A percentile compares a stretch with the other conserved stretches of the same genome.
These are phyloP conservation scores for Melipona quadrifasciata DNA, from an alignment of 1,140 invertebrate species.

Conservation along the genomic window DNA sequence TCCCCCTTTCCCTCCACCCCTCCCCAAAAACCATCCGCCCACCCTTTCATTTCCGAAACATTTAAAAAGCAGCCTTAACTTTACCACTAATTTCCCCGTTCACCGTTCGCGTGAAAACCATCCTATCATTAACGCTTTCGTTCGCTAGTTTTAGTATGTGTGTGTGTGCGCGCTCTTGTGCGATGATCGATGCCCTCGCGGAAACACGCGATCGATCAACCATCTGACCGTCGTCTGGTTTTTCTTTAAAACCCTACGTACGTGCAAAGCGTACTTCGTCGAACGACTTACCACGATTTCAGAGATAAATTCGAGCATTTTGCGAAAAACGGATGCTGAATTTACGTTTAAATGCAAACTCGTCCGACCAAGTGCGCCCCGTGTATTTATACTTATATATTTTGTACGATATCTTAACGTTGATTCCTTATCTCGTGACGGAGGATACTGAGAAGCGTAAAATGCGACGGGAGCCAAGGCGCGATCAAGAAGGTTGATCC, in stretches of 20 bases:
- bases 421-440: conserved; percentile 8
- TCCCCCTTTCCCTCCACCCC: neutral
- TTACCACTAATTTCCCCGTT: neutral
- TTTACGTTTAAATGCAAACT: neutral
- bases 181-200: neutral
- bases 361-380: no score
- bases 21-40: no score
- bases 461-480: neutral
- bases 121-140: neutral
- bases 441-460: neutral
- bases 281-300: no score
- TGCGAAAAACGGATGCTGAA: neutral
- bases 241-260: neutral
- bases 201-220: conserved; percentile 12
- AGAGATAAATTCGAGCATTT: neutral
- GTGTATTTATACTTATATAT: neutral
- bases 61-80: neutral
- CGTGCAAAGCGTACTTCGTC: neutral
- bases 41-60: neutral
- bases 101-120: neutral
- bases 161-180: conserved; percentile 3
- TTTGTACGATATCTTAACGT: conserved; percentile 16
- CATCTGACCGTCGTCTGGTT: neutral
- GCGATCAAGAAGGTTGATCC: neutral
- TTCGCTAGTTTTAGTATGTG: neutral